Evolutionary conservation across 2,888 invertebrate species (phyloP).

Genomic region (Chalcis sispes): DNA sequence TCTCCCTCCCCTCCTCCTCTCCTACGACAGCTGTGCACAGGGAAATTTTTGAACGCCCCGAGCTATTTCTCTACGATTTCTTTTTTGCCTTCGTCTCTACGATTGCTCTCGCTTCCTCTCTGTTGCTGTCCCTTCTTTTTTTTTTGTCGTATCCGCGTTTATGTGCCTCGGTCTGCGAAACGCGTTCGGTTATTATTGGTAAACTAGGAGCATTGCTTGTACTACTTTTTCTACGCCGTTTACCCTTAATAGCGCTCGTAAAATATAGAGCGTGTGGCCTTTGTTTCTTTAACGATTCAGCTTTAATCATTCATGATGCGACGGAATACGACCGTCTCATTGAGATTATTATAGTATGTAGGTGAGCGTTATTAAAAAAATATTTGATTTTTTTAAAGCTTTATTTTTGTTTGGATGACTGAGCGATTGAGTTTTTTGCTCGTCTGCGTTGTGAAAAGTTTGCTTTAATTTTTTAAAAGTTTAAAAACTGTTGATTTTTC

Average conservation of each 20-base stretch:
- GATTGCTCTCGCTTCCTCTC: not conserved
- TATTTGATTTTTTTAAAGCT: slow-evolving; percentile 20
- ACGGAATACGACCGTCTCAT: not conserved
- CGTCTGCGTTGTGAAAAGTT: slow-evolving; percentile 16
- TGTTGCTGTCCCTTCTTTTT: slow-evolving; percentile 3
- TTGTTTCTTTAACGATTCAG: slow-evolving; percentile 41
- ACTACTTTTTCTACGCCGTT: too few species aligned
- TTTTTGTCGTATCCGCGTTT: not conserved
- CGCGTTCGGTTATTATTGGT: too few species aligned
- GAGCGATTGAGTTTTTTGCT: slow-evolving; percentile 8
- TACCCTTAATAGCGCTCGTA: not conserved
- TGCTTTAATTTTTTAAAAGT: too few species aligned
- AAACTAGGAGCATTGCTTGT: too few species aligned
- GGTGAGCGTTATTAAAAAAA: too few species aligned
- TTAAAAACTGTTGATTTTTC: too few species aligned
- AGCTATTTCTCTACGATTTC: too few species aligned
- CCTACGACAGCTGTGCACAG: too few species aligned
- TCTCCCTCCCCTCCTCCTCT: too few species aligned
- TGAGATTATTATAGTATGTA: too few species aligned
- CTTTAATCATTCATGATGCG: slow-evolving; percentile 37
- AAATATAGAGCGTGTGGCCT: slow-evolving; percentile 18
- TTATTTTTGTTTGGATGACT: not conserved
- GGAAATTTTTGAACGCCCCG: too few species aligned
- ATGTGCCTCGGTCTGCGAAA: not conserved
- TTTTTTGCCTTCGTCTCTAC: too few species aligned